These are phyloP conservation scores for Hymenochirus boettgeri DNA, from an alignment of 2,113 vertebrate species.

Conservation along the genomic window DNA sequence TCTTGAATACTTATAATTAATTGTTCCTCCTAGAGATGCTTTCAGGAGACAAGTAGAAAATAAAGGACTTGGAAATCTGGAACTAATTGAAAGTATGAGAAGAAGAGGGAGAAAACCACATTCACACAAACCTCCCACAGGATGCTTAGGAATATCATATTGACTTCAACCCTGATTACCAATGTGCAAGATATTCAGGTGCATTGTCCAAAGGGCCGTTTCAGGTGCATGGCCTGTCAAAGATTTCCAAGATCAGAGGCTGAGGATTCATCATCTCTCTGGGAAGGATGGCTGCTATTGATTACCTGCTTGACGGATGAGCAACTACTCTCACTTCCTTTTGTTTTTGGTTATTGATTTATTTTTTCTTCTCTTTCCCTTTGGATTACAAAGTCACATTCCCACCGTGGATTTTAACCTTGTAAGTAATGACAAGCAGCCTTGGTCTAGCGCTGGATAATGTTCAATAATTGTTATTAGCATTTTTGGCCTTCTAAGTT, in stretches of 20 bases:
- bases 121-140: neutral
- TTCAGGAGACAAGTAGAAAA: too few relatives aligned
- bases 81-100: too few relatives aligned
- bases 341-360: conserved; percentile 39
- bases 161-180: neutral
- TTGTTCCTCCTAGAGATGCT: too few relatives aligned
- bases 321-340: conserved; percentile 24
- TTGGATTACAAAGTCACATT: conserved; percentile 35
- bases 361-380: conserved; percentile 17
- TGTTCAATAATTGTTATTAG: conserved; percentile 16
- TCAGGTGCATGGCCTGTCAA: neutral
- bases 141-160: neutral
- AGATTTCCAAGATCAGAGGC: conserved; percentile 10
- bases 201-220: neutral
- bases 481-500: neutral
- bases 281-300: conserved; percentile 16
- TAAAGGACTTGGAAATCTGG: too few relatives aligned
- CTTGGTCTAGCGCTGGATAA: conserved; percentile 12
- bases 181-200: neutral
- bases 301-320: conserved; percentile 24
- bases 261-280: conserved; percentile 17
- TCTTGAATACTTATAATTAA: too few relatives aligned
- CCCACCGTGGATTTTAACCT: conserved; percentile 30
- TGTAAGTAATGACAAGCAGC: conserved; percentile 23
- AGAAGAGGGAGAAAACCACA: too few relatives aligned